Evolutionary conservation across 2,888 invertebrate species (phyloP).

Genomic region (Drosophila melanosoma): DNA sequence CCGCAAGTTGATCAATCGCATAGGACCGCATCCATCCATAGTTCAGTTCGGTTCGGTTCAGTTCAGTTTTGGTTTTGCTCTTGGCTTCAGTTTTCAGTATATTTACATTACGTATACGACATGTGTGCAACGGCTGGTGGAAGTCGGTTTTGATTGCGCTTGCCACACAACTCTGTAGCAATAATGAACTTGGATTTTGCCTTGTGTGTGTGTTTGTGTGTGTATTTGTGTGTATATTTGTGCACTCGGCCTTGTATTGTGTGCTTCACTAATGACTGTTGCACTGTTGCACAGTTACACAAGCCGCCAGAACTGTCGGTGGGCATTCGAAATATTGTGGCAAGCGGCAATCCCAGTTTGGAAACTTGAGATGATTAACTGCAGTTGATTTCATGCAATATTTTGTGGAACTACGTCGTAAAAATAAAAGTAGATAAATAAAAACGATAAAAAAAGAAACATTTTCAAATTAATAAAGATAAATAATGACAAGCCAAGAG

Average conservation of each 20-base stretch:
- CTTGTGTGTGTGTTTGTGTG: neutral
- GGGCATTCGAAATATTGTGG: constrained; percentile 3
- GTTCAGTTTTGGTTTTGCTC: constrained; percentile 5
- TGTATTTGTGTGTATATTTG: neutral
- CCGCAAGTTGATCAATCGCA: constrained; percentile 66
- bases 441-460: neutral
- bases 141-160: constrained; percentile 39
- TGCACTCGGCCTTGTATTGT: constrained; percentile 23
- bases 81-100: constrained; percentile 44
- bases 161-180: constrained; percentile 58
- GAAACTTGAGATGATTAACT: constrained; percentile 16
- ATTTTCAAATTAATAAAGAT: neutral
- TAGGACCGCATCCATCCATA: constrained; percentile 5
- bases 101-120: constrained; percentile 72
- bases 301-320: neutral
- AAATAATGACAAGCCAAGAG: neutral
- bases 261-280: constrained; percentile 38
- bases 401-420: neutral
- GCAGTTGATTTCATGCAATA: neutral
- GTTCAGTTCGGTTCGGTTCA: constrained; percentile 11
- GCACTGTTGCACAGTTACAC: constrained; percentile 19
- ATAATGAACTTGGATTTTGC: constrained; percentile 67
- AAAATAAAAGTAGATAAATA: neutral
- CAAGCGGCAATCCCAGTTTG: constrained; percentile 1
- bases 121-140: constrained; percentile 36